These are phyloP conservation scores for Calephelis virginiensis DNA, from an alignment of 1,140 invertebrate genomes.

Conservation along the genomic window DNA sequence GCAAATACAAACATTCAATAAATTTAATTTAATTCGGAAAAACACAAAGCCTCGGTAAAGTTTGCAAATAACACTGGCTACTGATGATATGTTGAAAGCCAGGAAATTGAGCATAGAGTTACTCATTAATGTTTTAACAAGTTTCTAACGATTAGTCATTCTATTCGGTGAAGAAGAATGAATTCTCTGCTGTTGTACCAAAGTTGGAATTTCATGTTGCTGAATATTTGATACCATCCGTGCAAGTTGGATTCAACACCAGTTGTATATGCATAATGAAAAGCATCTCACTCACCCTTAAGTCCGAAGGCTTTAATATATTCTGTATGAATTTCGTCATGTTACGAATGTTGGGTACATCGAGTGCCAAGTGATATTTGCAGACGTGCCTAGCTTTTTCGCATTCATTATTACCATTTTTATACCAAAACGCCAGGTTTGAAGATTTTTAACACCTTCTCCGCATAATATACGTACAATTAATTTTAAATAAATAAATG, in stretches of 20 bases:
- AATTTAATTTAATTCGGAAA: no score
- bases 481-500: neutral
- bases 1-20: no score
- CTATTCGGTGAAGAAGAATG: neutral
- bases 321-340: conserved; percentile 29
- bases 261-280: conserved; percentile 38
- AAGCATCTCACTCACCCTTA: conserved; percentile 56
- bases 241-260: conserved; percentile 9
- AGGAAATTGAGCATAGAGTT: conserved; percentile 69
- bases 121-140: conserved; percentile 69
- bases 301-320: conserved; percentile 62
- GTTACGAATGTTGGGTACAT: no score
- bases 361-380: no score
- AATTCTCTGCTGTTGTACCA: neutral
- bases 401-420: no score
- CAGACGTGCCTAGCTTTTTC: no score
- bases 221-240: neutral
- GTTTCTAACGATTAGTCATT: conserved; percentile 49
- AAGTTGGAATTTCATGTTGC: conserved; percentile 11
- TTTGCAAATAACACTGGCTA: neutral
- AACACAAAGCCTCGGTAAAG: neutral
- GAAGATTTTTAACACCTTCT: no score
- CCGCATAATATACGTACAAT: no score
- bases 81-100: conserved; percentile 54
- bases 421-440: no score